Conservation (phyloP, 2,797 vertebrate genomes). For the Lithobates sylvaticus region DNA sequence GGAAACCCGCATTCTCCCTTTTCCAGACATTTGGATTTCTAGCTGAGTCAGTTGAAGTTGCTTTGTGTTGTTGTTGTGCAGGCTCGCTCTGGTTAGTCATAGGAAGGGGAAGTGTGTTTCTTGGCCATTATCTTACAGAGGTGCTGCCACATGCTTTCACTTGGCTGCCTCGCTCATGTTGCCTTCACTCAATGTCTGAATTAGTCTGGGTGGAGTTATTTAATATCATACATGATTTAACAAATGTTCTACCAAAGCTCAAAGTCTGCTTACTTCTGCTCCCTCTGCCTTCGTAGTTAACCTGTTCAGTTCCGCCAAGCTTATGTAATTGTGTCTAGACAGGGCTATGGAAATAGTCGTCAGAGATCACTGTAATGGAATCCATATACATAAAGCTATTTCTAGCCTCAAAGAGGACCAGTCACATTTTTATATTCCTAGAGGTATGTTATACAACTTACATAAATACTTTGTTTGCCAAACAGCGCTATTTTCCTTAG, state of each 20-base stretch:
- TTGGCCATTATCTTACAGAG: constrained; percentile 35
- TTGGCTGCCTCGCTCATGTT: constrained; percentile 54
- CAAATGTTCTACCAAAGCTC: constrained; percentile 36
- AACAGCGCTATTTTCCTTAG: no score
- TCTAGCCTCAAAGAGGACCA: no score
- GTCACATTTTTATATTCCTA: no score
- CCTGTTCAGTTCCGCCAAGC: neutral
- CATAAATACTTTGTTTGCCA: no score
- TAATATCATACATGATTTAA: constrained; percentile 32
- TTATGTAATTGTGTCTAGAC: no score
- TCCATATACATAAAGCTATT: no score
- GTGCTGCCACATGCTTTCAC: constrained; percentile 23
- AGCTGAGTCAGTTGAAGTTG: constrained; percentile 37
- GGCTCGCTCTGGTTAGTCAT: neutral
- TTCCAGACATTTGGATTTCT: constrained; percentile 18
- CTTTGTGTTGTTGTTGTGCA: constrained; percentile 8
- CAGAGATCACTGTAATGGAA: no score
- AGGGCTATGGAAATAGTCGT: no score
- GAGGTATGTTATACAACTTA: no score
- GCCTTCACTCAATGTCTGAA: constrained; percentile 41
- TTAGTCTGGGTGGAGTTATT: constrained; percentile 26
- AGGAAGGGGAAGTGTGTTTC: constrained; percentile 32
- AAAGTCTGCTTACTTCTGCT: no score
- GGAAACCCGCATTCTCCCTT: constrained; percentile 9
- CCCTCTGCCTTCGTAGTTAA: neutral